These are phyloP conservation scores for Cotesia glomerata DNA, from an alignment of 1,140 invertebrate genomes.

Conservation along the genomic window DNA sequence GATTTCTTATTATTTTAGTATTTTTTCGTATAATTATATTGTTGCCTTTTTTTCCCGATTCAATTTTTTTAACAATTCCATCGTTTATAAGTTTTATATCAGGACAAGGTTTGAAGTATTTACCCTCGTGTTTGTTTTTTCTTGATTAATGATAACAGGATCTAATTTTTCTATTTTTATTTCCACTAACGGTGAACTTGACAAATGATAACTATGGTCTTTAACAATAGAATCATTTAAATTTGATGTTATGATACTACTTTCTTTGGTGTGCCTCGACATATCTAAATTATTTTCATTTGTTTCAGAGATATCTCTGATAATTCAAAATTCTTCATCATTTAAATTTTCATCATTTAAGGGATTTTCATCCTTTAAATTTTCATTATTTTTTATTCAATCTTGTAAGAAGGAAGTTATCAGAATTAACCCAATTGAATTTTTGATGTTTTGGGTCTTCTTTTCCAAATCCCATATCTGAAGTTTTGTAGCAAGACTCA, in stretches of 20 bases:
- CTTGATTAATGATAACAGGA: background rate
- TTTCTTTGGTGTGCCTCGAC: no score
- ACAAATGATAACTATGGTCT: background rate
- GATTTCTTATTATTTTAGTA: background rate
- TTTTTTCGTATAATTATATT: background rate
- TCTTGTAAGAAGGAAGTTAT: background rate
- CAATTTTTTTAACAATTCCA: background rate
- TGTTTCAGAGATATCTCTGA: no score
- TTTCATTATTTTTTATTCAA: background rate
- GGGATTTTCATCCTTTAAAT: background rate
- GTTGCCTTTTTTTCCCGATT: background rate
- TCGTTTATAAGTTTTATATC: background rate
- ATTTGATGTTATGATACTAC: background rate
- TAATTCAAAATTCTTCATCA: background rate
- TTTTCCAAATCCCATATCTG: background rate
- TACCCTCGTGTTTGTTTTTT: background rate
- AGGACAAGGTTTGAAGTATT: background rate
- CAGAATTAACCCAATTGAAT: background rate
- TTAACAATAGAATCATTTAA: background rate
- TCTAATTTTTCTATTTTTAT: background rate
- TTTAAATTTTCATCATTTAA: background rate
- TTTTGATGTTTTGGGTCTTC: background rate
- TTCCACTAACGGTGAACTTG: background rate
- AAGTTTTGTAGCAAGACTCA: background rate
- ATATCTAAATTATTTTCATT: no score